Evolutionary conservation across 1,140 invertebrate genomes (phyloP), one percentile per base, ranked within the genome.

Genomic region (Drosophila prosaltans): DNA sequence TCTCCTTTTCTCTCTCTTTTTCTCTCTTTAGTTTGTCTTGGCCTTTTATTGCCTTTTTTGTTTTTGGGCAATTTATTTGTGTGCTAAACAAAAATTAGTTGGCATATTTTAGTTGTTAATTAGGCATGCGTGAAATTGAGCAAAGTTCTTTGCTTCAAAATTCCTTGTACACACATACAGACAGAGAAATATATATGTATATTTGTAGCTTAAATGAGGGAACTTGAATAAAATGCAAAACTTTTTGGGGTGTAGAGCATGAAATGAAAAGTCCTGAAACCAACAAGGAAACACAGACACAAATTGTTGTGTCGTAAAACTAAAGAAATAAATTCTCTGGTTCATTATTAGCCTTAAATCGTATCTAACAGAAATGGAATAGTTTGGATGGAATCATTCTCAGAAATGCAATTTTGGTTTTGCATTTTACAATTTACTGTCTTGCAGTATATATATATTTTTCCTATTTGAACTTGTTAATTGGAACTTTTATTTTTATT

Each of bases 41-140:
- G 40, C 45, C 16, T 40, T 65, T 57, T 76, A 85, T 76, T 71
- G 67, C 45, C 59, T 16, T 85, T 79, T 82, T 73, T 71, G 58
- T 71, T 72, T 81, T 67, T 63, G 64, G 74, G 72, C 66, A 77
- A 83, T 80, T 86, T 78, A 79, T 86, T 82, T 88, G 80, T 43
- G 68, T 66, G 58, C 76, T 73, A 58, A 74, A 64, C 80, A 69
- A 79, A 88, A 86, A 88, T 86, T 86, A 86, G 82, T 86, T 88
- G 83, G 79, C 80, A 88, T 82, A 86, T 82, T 86, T 86, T 59
- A 77, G 69, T 73, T 86, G 75, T 86, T 86, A 86, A 86, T 86
- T 86, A 86, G 83, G 74, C 83, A 82, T 77, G 82, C 83, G 83
- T 88, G 73, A 86, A 86, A 86, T 86, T 86, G 80, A 78, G 69